Evolutionary conservation across 1,140 invertebrate species (phyloP).

Genomic region (Atta colombica): DNA sequence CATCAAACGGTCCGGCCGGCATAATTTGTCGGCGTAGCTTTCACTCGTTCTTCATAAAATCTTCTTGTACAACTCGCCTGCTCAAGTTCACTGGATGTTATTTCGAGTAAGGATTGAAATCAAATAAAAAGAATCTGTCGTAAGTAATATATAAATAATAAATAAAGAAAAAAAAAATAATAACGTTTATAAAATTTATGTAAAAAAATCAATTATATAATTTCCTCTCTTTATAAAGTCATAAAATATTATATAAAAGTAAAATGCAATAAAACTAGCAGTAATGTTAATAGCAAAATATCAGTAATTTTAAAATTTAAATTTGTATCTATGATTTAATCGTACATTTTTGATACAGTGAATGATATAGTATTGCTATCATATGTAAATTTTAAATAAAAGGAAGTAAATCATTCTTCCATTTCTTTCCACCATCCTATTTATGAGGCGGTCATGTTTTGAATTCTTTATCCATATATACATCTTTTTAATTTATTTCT

Average conservation of each 20-base stretch:
- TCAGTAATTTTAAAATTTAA: background rate
- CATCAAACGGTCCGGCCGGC: slow-evolving; percentile 41
- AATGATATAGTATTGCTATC: no score
- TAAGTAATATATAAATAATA: background rate
- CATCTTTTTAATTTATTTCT: no score
- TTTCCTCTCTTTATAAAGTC: background rate
- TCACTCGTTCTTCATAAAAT: slow-evolving; percentile 62
- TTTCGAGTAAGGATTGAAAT: background rate
- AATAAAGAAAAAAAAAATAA: background rate
- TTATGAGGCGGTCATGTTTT: no score
- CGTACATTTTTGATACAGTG: no score
- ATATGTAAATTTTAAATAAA: no score
- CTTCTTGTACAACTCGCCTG: slow-evolving; percentile 8
- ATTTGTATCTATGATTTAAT: background rate
- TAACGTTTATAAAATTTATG: background rate
- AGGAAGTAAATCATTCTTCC: no score
- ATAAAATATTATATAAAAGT: background rate
- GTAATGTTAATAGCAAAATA: background rate
- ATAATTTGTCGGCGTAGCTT: slow-evolving; percentile 46
- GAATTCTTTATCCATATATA: no score
- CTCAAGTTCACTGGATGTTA: background rate
- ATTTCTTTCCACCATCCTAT: no score
- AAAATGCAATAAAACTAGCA: background rate
- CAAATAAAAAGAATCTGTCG: background rate
- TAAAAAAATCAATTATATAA: background rate